Conservation (phyloP, 2,797 vertebrate genomes). For the Bovichtus diacanthus region DNA sequence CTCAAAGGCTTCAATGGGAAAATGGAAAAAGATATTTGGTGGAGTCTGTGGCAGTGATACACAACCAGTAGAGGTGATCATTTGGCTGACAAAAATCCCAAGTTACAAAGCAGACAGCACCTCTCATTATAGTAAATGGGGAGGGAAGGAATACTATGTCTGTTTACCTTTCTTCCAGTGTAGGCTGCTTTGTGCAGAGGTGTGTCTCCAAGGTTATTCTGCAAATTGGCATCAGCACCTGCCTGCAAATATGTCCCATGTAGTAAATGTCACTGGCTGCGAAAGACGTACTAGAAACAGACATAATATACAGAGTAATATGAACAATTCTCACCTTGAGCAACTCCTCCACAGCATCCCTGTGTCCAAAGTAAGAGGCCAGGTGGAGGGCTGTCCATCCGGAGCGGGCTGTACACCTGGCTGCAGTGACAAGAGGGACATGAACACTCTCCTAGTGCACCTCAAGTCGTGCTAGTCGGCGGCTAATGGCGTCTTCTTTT, state of each 20-base stretch:
- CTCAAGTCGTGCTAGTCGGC: neutral
- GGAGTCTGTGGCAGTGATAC: conserved; percentile 11
- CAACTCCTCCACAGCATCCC: conserved; percentile 88
- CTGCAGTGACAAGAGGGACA: conserved; percentile 67
- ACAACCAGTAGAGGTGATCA: too few species aligned
- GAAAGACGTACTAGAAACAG: neutral
- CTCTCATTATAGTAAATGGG: neutral
- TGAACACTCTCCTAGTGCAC: neutral
- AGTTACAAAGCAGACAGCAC: neutral
- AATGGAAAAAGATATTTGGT: neutral
- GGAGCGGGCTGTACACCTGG: conserved; percentile 84
- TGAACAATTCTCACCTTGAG: conserved; percentile 80
- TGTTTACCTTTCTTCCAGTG: conserved; percentile 90
- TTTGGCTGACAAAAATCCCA: neutral
- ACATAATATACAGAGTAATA: neutral
- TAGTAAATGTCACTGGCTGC: neutral
- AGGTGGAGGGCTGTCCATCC: conserved; percentile 95
- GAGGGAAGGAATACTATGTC: neutral
- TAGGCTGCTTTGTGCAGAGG: conserved; percentile 91
- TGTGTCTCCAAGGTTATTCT: conserved; percentile 92
- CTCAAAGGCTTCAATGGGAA: conserved; percentile 8
- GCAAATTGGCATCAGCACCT: conserved; percentile 89
- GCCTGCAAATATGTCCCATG: conserved; percentile 80
- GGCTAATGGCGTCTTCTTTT: neutral
- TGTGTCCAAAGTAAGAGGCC: conserved; percentile 91